Conservation (phyloP, 2,888 invertebrate species). For the Parascotia fuliginaria region DNA sequence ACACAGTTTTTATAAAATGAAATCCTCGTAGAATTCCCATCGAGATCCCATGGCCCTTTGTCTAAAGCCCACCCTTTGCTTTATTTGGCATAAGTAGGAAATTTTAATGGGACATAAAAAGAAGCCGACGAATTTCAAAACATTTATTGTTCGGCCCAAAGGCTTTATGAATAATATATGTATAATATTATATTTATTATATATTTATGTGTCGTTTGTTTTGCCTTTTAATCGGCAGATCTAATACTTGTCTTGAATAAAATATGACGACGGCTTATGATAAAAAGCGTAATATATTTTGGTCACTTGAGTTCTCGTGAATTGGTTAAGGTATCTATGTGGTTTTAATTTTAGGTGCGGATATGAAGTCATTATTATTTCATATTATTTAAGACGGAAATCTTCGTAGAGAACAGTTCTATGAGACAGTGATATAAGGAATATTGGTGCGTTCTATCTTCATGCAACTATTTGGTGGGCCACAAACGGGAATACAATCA, state of each 20-base stretch:
- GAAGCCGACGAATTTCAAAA: conserved; percentile 49
- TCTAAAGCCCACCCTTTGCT: conserved; percentile 56
- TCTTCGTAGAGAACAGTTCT: too few species aligned
- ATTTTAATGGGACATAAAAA: conserved; percentile 62
- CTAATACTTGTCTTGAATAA: conserved; percentile 40
- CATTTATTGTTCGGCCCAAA: conserved; percentile 50
- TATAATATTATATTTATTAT: conserved; percentile 42
- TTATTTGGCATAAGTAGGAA: conserved; percentile 60
- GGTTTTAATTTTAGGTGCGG: too few species aligned
- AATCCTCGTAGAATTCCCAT: conserved; percentile 57
- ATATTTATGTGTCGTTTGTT: conserved; percentile 31
- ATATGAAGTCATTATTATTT: too few species aligned
- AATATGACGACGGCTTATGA: conserved; percentile 10
- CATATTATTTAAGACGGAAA: too few species aligned
- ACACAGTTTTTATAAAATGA: conserved; percentile 49
- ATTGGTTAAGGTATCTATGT: not conserved
- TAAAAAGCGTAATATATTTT: not conserved
- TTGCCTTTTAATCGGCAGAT: conserved; percentile 31
- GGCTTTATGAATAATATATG: conserved; percentile 49
- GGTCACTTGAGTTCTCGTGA: not conserved
- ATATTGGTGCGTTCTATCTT: too few species aligned
- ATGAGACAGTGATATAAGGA: too few species aligned
- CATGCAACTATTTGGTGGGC: too few species aligned
- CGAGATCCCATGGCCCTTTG: conserved; percentile 55
- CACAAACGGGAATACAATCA: too few species aligned